phyloP scores from a whole-genome alignment of 2,888 invertebrate species.

The Trypoxylon attenuatum region DNA sequence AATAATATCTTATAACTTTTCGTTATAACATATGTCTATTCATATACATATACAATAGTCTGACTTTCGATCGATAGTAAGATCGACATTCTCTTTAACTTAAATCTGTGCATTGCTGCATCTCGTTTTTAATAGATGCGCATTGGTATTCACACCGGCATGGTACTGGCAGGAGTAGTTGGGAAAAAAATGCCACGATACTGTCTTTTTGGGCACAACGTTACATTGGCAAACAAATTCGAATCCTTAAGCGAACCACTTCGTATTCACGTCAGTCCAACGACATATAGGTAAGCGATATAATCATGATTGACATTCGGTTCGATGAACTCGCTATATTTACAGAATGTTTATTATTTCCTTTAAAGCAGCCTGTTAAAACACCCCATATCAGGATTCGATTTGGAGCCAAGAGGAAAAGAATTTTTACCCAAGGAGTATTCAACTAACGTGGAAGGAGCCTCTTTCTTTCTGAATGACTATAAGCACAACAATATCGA shows the following conservation, averaged over 20 bases:
- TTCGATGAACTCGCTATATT: neutral
- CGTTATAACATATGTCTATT: no score
- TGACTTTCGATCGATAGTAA: no score
- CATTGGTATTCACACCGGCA: constrained; percentile 95
- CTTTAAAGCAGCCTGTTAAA: constrained; percentile 81
- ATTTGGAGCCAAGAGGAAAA: constrained; percentile 84
- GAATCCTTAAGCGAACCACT: constrained; percentile 95
- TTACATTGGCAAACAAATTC: constrained; percentile 96
- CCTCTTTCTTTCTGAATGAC: constrained; percentile 89
- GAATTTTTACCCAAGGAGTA: constrained; percentile 90
- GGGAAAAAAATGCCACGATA: constrained; percentile 96
- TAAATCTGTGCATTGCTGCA: no score
- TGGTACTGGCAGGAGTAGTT: constrained; percentile 94
- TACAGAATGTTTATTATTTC: no score
- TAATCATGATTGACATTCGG: neutral
- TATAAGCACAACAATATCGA: constrained; percentile 85
- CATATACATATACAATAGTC: no score
- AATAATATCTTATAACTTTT: no score
- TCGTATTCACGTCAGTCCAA: constrained; percentile 94
- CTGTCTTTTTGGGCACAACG: constrained; percentile 96
- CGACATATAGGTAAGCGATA: constrained; percentile 88
- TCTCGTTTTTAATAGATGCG: constrained; percentile 84
- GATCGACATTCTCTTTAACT: no score
- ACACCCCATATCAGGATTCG: constrained; percentile 83
- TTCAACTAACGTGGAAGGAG: constrained; percentile 85